These are phyloP conservation scores for Mycteria americana DNA, from an alignment of 2,797 vertebrate species.

Conservation along the genomic window DNA sequence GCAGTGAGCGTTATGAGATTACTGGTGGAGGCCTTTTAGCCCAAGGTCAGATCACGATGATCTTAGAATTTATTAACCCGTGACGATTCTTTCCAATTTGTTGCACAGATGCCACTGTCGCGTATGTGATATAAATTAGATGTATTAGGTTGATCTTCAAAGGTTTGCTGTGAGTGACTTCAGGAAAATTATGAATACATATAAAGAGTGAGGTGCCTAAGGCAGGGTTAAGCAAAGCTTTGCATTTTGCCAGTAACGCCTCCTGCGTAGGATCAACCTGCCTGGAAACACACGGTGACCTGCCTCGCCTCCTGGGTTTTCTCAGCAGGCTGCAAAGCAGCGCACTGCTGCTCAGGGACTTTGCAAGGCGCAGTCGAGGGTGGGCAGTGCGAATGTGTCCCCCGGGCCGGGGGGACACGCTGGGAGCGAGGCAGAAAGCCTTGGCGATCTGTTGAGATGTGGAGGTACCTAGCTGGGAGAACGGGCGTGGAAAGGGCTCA, in stretches of 20 bases:
- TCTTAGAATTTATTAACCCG: not conserved
- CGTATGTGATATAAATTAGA: not conserved
- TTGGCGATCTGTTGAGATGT: not conserved
- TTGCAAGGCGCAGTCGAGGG: fast-evolving
- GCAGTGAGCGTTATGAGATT: not conserved
- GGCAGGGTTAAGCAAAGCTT: not conserved
- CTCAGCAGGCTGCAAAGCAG: fast-evolving
- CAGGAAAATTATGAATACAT: not conserved
- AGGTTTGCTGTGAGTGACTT: not conserved
- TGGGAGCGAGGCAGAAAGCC: not conserved
- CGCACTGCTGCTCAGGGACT: not conserved
- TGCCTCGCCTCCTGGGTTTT: not conserved
- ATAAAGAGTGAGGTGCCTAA: not conserved
- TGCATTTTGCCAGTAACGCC: not conserved
- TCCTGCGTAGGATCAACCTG: not conserved
- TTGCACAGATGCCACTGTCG: not conserved
- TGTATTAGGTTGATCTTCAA: not conserved
- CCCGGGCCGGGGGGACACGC: fast-evolving
- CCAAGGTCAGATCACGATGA: not conserved
- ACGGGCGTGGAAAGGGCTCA: not conserved
- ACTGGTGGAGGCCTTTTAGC: not conserved
- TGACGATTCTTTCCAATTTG: not conserved
- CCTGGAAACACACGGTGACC: not conserved
- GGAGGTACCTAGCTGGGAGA: fast-evolving
- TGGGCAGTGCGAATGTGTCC: not conserved